Percentiles rank a stretch among this genome's conserved stretches.
Conservation (phyloP, 2,113 vertebrate genomes). For the Choloepus hoffmanni region DNA sequence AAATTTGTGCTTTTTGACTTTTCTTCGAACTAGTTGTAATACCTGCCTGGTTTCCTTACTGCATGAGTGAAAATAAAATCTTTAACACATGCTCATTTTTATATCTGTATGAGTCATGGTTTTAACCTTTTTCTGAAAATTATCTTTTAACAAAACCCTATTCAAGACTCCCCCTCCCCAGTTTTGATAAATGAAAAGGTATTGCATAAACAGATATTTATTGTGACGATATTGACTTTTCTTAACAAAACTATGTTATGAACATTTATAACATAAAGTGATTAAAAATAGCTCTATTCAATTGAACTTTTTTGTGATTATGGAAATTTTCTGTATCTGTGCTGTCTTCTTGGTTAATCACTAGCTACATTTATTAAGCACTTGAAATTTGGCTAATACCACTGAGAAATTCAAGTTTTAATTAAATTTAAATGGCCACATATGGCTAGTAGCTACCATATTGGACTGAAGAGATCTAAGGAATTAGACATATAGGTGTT, state of each 20-base stretch:
- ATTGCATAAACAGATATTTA: not conserved
- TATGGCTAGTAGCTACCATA: not conserved
- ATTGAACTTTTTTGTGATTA: not conserved
- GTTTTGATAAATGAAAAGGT: not conserved
- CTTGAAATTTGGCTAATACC: not conserved
- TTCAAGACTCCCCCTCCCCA: not conserved
- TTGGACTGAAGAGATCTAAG: not conserved
- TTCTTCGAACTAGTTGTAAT: not conserved
- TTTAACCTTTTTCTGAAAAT: constrained; percentile 28
- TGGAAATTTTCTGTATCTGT: not conserved
- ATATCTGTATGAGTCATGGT: not conserved
- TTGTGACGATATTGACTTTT: not conserved
- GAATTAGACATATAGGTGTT: not conserved
- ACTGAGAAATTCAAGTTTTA: not conserved
- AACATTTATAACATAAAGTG: not conserved
- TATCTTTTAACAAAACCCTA: not conserved
- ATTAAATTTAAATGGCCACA: not conserved
- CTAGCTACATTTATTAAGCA: not conserved
- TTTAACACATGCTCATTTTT: not conserved
- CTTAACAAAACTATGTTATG: no score
- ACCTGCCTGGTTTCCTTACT: not conserved
- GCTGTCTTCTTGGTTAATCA: not conserved
- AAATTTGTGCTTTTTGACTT: not conserved
- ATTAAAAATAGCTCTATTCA: not conserved
- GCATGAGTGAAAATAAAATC: not conserved